Evolutionary conservation across 2,888 invertebrate genomes (phyloP).

Genomic region (Scaptomyza reducta): DNA sequence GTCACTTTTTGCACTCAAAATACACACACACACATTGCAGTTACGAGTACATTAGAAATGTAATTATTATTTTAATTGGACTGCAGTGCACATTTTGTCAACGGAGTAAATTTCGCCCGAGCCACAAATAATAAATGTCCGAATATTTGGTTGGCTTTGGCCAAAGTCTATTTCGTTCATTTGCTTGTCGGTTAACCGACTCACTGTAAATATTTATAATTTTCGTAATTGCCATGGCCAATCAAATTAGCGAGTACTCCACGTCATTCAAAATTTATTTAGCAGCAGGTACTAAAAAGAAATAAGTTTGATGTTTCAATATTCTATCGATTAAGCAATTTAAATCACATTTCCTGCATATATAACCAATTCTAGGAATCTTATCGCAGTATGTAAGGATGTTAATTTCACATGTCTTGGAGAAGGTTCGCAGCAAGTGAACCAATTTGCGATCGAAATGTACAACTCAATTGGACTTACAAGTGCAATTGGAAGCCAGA

Average conservation of each 20-base stretch:
- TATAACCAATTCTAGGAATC: neutral
- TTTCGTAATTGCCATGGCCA: slow-evolving; percentile 4
- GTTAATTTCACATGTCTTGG: neutral
- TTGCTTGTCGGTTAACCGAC: slow-evolving; percentile 67
- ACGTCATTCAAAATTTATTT: neutral
- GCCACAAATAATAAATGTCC: slow-evolving; percentile 73
- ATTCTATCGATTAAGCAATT: too few species aligned
- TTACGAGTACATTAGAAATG: slow-evolving; percentile 79
- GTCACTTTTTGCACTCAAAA: slow-evolving; percentile 28
- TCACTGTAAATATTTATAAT: slow-evolving; percentile 70
- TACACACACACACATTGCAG: slow-evolving; percentile 25
- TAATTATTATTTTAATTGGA: slow-evolving; percentile 83
- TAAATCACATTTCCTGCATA: too few species aligned
- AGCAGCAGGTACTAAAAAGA: neutral
- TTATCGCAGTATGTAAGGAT: neutral
- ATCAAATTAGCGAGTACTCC: neutral
- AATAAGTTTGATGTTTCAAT: too few species aligned
- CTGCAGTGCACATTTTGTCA: slow-evolving; percentile 63
- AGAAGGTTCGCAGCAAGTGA: slow-evolving; percentile 22
- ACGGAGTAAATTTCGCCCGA: slow-evolving; percentile 22
- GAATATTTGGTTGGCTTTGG: slow-evolving; percentile 48
- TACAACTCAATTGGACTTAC: slow-evolving; percentile 57
- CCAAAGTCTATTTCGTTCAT: slow-evolving; percentile 36
- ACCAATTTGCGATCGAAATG: slow-evolving; percentile 36
- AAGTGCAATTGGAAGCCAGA: slow-evolving; percentile 26